phyloP scores from a whole-genome alignment of 2,797 vertebrate genomes.

The Schizopygopsis malacanthus region DNA sequence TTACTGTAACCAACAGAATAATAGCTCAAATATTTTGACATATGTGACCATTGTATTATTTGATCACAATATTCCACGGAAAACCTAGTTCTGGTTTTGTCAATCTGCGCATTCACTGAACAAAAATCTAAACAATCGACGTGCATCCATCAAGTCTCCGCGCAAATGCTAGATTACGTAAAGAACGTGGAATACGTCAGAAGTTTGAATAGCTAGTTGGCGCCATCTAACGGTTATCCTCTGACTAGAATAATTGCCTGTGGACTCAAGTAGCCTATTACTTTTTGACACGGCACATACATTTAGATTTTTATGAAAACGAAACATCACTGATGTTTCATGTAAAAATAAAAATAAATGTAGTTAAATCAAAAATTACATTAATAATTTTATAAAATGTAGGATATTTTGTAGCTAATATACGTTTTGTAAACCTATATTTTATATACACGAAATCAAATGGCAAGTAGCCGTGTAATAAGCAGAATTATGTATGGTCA shows the following conservation, averaged over 20 bases:
- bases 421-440: not conserved
- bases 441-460: not conserved
- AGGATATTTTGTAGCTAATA: not conserved
- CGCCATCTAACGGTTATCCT: slow-evolving; percentile 1
- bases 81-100: not conserved
- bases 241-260: not conserved
- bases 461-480: not conserved
- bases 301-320: not conserved
- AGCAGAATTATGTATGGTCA: not conserved
- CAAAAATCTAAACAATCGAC: not conserved
- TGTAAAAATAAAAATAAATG: not conserved
- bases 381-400: not conserved
- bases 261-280: not conserved
- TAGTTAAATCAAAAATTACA: not conserved
- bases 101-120: not conserved
- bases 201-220: not conserved
- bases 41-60: not conserved
- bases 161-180: not conserved
- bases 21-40: not conserved
- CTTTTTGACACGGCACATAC: not conserved
- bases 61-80: not conserved
- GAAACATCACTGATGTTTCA: not conserved
- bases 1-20: not conserved
- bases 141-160: not conserved
- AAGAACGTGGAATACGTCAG: not conserved